A percentile compares a stretch with the other conserved stretches of the same genome.
These are phyloP conservation scores for Hemibagrus wyckioides DNA, from an alignment of 2,113 vertebrate species.

Conservation along the genomic window DNA sequence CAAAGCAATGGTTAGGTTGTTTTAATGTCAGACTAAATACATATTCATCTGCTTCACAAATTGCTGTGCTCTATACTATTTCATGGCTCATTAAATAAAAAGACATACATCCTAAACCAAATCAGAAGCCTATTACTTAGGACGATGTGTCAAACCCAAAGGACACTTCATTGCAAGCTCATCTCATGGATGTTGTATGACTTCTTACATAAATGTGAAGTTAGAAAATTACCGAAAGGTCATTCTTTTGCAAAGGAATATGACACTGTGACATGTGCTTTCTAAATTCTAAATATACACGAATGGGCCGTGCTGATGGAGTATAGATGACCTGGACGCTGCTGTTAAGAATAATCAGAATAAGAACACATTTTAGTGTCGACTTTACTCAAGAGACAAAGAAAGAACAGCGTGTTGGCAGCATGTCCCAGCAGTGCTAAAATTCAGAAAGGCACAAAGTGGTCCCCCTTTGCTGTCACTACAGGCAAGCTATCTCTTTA, in stretches of 20 bases:
- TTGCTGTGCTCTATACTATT: conserved; percentile 54
- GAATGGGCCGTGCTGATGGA: not conserved
- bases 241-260: not conserved
- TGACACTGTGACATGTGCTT: conserved; percentile 24
- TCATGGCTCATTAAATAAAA: not conserved
- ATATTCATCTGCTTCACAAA: not conserved
- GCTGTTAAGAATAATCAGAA: not conserved
- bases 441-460: not conserved
- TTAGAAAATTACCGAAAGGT: not conserved
- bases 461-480: conserved; percentile 4
- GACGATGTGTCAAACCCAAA: not conserved
- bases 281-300: not conserved
- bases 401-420: not conserved
- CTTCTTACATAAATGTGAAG: not conserved
- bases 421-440: not conserved
- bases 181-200: not conserved
- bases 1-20: conserved; percentile 20
- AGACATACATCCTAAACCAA: not conserved
- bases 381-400: conserved; percentile 1
- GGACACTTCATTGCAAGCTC: not conserved
- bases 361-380: not conserved
- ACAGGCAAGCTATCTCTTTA: conserved; percentile 30
- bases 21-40: conserved; percentile 30
- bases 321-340: not conserved
- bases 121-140: not conserved